Base-by-base conservation (phyloP, 2,797 vertebrate genomes). In the Thaleichthys pacificus region DNA sequence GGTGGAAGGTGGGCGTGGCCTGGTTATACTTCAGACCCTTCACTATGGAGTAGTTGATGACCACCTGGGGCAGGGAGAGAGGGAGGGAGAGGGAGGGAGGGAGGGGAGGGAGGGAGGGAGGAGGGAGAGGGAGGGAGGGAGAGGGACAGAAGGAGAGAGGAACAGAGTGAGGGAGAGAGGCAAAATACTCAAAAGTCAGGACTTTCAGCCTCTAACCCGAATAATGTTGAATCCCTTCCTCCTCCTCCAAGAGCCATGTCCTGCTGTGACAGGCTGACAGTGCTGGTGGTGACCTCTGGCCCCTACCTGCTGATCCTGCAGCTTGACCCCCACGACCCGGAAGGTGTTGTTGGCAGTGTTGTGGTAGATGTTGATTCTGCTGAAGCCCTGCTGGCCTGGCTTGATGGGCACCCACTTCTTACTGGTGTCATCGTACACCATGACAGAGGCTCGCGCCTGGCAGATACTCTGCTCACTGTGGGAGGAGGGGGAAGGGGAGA, bases 351-450 rank as follows among this genome's bases (percentile, higher is more conserved):
- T 93, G 86, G 92, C 89, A 0, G 96, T 99, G 91, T 99, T 98
- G 93, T 99, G 97, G 91, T 99, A 99, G 84, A 99, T 99, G 92
- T 97, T 98, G 91, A 99, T 96, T 83, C 98, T 95, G 86, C 98
- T 99, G 94, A 99, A 99, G 74, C 97, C 98, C 89, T 98, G 97
- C 86, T 98, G 97, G 49, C 98, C 98, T 0, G 97, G 96, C 85
- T 98, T 99, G 92, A 98, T 97, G 74, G 98, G 97, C 74, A 99
- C 95, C 98, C 98, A 99, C 90, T 99, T 99, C 93, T 99, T 99
- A 91, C 96, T 99, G 92, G 96, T 95, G 91, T 99, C 97, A 70
- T 99, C 98, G 42, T 99, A 99, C 88, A 99, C 95, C 98, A 99
- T 99, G 82, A 99, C 97, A 64, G 97, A 99, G 88, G 98, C 97